Evolutionary conservation across 2,113 vertebrate species (phyloP), one percentile per base, ranked within the genome.

Genomic region (Dryoscopus gambensis): DNA sequence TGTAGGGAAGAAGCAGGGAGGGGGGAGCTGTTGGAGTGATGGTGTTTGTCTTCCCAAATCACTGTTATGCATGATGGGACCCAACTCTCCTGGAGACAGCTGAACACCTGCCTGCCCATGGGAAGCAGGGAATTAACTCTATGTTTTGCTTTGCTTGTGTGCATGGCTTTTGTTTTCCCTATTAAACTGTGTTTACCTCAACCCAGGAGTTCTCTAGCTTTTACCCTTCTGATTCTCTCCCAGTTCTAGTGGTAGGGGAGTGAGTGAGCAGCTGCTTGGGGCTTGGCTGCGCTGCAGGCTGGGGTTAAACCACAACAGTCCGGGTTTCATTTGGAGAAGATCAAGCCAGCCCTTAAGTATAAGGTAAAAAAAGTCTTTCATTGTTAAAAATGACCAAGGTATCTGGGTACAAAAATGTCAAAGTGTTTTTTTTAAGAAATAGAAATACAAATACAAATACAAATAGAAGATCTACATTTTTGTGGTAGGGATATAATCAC

Each of bases 51-150:
- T 59, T 33, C 39, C 33, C 19, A 59, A 46, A 11, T 30, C 20
- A 24, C 23, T 2, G 0, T 46, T 21, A 39, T 0, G 0, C 0
- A 0, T 23, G 22, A 73, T 18, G 8, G 5, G 31, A 3, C 7
- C 15, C 27, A 20, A 4, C 15, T 59, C 15, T 44, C 19, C 4
- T 11, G 77, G 37, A 39, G 19, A 11, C 2, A 4, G 44, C 15
- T 44, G 42, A 73, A 37, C 18, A 63, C 1, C 13, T 11, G 15
- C 28, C 30, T 21, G 20, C 20, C 19, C 24, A 15, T 20, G 4
- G 10, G 15, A 73, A 1, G 2, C 25, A 57, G 35, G 31, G 17
- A 31, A 57, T 50, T 73, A 35, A 37, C 6, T 74, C 50, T 22
- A 50, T 37, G 7, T 28, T 37, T 65, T 74, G 37, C 8, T 65